Evolutionary conservation across 2,113 vertebrate genomes (phyloP).

Genomic region (Gopherus evgoodei): DNA sequence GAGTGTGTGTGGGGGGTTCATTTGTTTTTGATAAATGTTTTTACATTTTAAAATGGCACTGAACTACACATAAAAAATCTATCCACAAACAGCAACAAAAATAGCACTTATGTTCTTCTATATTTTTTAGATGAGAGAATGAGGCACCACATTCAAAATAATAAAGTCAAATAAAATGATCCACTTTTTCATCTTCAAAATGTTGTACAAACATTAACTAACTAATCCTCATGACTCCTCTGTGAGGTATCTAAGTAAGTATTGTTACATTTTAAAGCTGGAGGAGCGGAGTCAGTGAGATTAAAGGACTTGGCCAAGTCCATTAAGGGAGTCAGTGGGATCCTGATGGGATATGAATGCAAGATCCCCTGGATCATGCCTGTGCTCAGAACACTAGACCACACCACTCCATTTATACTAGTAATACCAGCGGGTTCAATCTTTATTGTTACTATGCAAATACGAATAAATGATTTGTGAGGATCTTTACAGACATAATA

Average conservation of each 20-base stretch:
- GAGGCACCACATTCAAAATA: conserved; percentile 7
- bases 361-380: neutral
- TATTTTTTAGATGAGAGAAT: conserved; percentile 7
- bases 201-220: conserved; percentile 15
- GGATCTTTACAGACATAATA: neutral
- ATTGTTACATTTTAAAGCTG: neutral
- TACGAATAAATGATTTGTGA: neutral
- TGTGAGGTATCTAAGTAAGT: neutral
- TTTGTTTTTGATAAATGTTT: neutral
- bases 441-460: neutral
- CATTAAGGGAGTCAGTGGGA: neutral
- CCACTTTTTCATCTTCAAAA: conserved; percentile 19
- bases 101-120: neutral
- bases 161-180: neutral
- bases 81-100: neutral
- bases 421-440: neutral
- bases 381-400: neutral
- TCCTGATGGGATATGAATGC: neutral
- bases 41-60: conserved; percentile 19
- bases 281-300: neutral
- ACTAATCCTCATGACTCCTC: neutral
- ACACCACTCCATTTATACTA: neutral
- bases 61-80: neutral
- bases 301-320: neutral
- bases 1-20: neutral